Evolutionary conservation across 2,797 vertebrate genomes (phyloP).

Genomic region (Lepus townsendii): DNA sequence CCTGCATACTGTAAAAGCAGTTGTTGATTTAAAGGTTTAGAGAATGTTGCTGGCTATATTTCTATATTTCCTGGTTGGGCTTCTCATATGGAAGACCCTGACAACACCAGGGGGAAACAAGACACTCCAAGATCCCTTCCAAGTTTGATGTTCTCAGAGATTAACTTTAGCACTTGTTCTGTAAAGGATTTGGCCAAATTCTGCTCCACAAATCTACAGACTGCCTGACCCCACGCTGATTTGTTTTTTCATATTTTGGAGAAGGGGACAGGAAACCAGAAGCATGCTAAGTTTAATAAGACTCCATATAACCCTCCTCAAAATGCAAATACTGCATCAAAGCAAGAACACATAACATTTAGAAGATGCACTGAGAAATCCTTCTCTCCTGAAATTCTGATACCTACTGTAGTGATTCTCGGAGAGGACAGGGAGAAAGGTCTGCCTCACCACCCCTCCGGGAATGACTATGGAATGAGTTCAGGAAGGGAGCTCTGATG

Average conservation of each 20-base stretch:
- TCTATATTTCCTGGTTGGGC: neutral
- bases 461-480: neutral
- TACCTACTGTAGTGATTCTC: neutral
- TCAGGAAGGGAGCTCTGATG: neutral
- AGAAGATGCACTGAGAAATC: slow-evolving; percentile 38
- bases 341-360: neutral
- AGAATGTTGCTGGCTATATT: neutral
- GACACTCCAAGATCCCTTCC: neutral
- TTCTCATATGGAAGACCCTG: neutral
- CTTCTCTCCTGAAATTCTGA: neutral
- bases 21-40: slow-evolving; percentile 56
- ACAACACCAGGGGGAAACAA: neutral
- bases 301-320: neutral
- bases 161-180: slow-evolving; percentile 35
- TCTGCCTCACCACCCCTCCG: neutral
- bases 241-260: neutral
- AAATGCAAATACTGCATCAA: slow-evolving; percentile 28
- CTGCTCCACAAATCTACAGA: neutral
- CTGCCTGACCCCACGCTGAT: neutral
- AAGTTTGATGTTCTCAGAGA: neutral
- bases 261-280: neutral
- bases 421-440: neutral
- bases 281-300: neutral
- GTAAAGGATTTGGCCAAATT: slow-evolving; percentile 27
- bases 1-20: slow-evolving; percentile 59